Evolutionary conservation across 1,140 invertebrate genomes (phyloP), one percentile per base, ranked within the genome.

Genomic region (Drosophila carrolli): DNA sequence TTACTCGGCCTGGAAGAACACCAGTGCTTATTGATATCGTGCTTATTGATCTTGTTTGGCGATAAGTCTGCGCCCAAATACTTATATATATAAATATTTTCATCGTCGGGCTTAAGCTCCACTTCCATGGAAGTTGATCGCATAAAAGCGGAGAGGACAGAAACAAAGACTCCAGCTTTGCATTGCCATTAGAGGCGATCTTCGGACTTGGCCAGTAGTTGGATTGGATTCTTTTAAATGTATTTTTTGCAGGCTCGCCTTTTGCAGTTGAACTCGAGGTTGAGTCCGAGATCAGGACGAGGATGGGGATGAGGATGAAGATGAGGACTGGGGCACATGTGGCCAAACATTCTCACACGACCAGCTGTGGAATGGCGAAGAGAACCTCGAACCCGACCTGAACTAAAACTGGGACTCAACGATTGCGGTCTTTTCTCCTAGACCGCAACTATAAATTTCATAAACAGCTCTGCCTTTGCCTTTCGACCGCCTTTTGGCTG

Each of bases 31-130:
- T 91, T 91, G 86, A 91, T 91, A 91, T 91, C 90, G 90, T 91
- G 90, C 90, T 89, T 91, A 91, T 91, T 91, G 90, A 91, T 91
- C 90, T 91, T 91, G 90, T 91, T 89, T 67, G 60, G 59, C 81
- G 90, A 91, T 91, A 91, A 91, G 88, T 71, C 78, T 63, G 68
- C 29, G 75, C 63, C 62, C 75, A 72, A 83, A 65, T 80, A 73
- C 78, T 68, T 74, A 66, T 77, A 77, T 80, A 81, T 84, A 89
- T 50, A 88, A 83, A 89, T 86, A 86, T 89, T 89, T 89, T 75
- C 84, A 63, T 71, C 72, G 72, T 83, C 79, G 76, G 77, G 73
- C 73, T 71, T 80, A 81, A 81, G 89, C 67, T 71, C 16, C 90
- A 91, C 90, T 91, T 91, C 90, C 88, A 75, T 83, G 81, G 90